Evolutionary conservation across 1,140 invertebrate species (phyloP).

Genomic region (Drosophila willistoni): DNA sequence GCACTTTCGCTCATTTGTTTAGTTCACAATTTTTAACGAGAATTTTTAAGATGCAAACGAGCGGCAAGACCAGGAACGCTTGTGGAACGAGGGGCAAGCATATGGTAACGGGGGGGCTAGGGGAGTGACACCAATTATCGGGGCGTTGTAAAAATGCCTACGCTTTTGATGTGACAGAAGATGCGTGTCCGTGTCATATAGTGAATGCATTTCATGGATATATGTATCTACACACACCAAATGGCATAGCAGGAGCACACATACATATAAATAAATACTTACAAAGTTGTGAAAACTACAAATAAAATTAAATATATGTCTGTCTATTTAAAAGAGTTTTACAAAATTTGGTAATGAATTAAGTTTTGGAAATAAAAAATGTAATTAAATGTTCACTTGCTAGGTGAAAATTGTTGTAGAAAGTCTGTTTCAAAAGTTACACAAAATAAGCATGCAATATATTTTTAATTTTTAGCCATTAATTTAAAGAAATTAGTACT

Average conservation of each 20-base stretch:
- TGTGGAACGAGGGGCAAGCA: background rate
- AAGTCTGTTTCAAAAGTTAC: too few species aligned
- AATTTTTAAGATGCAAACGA: constrained; percentile 62
- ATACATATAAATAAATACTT: constrained; percentile 2
- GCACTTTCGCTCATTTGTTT: constrained; percentile 78
- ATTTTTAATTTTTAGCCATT: too few species aligned
- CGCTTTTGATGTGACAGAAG: constrained; percentile 79
- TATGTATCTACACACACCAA: background rate
- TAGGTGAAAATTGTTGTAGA: too few species aligned
- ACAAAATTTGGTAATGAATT: too few species aligned
- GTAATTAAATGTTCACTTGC: too few species aligned
- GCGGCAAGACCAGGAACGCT: constrained; percentile 18
- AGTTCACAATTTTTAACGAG: constrained; percentile 57
- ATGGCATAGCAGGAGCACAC: background rate
- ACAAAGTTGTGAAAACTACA: background rate
- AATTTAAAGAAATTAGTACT: too few species aligned
- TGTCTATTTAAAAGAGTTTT: too few species aligned
- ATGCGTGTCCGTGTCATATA: constrained; percentile 45
- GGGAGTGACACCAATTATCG: constrained; percentile 64
- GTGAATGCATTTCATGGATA: constrained; percentile 27
- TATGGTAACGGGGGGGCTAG: background rate
- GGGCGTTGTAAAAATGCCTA: constrained; percentile 67
- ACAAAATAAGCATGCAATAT: too few species aligned
- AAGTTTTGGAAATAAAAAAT: too few species aligned
- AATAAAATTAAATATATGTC: background rate